These are phyloP conservation scores for Athene cunicularia DNA, from an alignment of 2,113 vertebrate genomes.

Conservation along the genomic window DNA sequence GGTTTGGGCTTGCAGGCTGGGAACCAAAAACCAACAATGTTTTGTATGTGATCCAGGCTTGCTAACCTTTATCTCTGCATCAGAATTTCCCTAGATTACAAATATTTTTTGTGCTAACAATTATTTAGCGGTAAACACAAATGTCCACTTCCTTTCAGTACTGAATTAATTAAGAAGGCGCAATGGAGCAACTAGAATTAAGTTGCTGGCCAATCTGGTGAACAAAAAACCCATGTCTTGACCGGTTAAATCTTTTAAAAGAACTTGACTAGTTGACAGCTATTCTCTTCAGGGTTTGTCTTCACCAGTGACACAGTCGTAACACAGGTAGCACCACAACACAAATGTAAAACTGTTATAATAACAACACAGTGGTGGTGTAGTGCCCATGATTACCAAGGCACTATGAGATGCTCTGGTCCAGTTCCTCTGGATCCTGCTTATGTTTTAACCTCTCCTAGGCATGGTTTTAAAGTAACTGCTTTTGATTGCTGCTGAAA, in stretches of 20 bases:
- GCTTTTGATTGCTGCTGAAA: neutral
- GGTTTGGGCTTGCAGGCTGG: neutral
- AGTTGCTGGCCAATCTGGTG: neutral
- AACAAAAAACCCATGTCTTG: neutral
- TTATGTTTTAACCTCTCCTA: neutral
- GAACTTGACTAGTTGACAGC: neutral
- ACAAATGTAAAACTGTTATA: neutral
- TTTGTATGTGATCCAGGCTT: neutral
- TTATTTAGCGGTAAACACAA: neutral
- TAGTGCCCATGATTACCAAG: neutral
- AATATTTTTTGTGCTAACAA: slow-evolving; percentile 2
- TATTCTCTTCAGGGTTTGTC: neutral
- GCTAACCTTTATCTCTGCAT: neutral
- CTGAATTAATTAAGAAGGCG: neutral
- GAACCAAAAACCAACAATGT: neutral
- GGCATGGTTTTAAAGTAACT: neutral
- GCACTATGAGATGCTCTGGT: rapidly evolving
- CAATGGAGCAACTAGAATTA: neutral
- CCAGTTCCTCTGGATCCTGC: neutral
- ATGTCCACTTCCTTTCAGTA: neutral
- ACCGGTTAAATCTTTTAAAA: neutral
- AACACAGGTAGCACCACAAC: neutral
- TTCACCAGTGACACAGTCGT: neutral
- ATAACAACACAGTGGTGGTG: neutral
- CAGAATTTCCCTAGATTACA: neutral